Base-by-base conservation (phyloP, 2,797 vertebrate species). In the Echeneis naucrates region DNA sequence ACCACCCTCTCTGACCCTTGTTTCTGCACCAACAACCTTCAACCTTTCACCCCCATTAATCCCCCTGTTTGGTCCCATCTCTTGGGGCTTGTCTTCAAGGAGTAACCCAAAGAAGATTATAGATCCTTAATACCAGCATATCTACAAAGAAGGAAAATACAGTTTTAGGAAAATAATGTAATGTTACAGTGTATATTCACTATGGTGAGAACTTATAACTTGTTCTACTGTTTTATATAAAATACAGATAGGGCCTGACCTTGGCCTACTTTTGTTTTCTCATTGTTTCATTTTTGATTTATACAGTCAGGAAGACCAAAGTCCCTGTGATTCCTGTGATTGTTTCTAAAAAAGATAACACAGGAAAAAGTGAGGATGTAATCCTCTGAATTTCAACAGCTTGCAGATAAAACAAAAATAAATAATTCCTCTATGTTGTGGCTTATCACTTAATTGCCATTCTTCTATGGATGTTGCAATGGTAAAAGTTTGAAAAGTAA, bases 291-390 rank as follows among this genome's bases (percentile, higher is more conserved):
- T 84, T 86, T 92, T 88, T 80, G 68, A 78, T 77, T 90, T 68
- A 80, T 58, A 59, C 60, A 51, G 47, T 72, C 70, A 83, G 73
- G 60, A 56, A 82, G 68, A 68, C 68, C 78, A 82, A 82, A 19
- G 50, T 60, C 56, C 68, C 73, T 12, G 52, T 32, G 24, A 87
- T 92, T 92, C 92, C 88, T 92, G 90, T 68, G 54, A 92, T 93
- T 91, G 91, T 93, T 89, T 72, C 35, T 57, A 11, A 8, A 17
- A 17, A 65, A 88, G 90, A 93, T 91, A 92, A 88, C 82, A 85
- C 78, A 83, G 87, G 87, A 89, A 83, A 81, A 19, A 4, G 53
- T 77, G 47, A 69, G 77, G 67, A 72, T 78, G 75, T 81, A 84
- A 74, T 87, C 72, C 60, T 68, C 75, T 81, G 55, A 84, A 83